Evolutionary conservation across 2,113 vertebrate species (phyloP).

Genomic region (Paedocypris sp.): DNA sequence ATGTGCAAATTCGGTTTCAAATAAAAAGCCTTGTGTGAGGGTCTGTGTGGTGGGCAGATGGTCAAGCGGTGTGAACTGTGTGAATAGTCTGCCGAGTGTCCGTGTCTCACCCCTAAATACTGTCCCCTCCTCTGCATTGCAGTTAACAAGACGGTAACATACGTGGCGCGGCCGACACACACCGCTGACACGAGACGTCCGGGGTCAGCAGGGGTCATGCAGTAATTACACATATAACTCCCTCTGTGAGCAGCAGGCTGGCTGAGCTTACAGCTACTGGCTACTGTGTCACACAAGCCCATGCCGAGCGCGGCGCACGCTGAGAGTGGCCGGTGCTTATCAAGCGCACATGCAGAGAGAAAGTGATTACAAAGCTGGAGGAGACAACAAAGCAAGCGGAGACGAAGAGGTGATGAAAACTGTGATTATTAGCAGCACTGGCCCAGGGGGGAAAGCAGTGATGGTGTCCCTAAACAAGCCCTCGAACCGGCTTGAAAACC

Average conservation of each 20-base stretch:
- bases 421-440: not conserved
- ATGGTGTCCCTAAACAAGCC: not conserved
- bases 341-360: slow-evolving; percentile 21
- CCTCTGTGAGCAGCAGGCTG: slow-evolving; percentile 39
- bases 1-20: too few relatives aligned
- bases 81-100: not conserved
- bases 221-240: slow-evolving; percentile 58
- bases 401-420: slow-evolving; percentile 23
- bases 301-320: slow-evolving; percentile 9
- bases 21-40: slow-evolving; percentile 24
- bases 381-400: slow-evolving; percentile 8
- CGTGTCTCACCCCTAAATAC: slow-evolving; percentile 7
- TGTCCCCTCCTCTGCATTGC: slow-evolving; percentile 3
- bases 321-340: slow-evolving; percentile 27
- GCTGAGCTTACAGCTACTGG: slow-evolving; percentile 26
- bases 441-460: not conserved
- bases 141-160: slow-evolving; percentile 47
- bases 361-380: slow-evolving; percentile 27
- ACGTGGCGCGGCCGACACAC: slow-evolving; percentile 36
- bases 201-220: slow-evolving; percentile 39
- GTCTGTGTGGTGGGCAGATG: slow-evolving; percentile 44
- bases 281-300: slow-evolving; percentile 17
- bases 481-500: not conserved
- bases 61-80: slow-evolving; percentile 58
- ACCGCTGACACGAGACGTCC: slow-evolving; percentile 16